Percentiles rank a stretch among this genome's conserved stretches.
Conservation (phyloP, 2,797 vertebrate species). For the Yasuhikotakia modesta region DNA sequence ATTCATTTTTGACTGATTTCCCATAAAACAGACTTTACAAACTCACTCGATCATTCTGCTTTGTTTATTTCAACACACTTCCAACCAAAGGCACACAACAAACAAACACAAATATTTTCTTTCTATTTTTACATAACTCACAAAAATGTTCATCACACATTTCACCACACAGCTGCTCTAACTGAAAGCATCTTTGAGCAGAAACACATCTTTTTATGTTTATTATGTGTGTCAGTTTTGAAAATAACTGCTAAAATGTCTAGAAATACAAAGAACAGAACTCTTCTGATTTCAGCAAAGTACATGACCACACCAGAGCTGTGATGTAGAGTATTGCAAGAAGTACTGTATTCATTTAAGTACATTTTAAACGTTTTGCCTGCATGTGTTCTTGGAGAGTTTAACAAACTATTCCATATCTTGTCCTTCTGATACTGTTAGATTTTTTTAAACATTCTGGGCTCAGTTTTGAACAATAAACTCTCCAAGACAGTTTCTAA, state of each 20-base stretch:
- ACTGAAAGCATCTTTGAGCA: constrained; percentile 37
- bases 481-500: too few species aligned
- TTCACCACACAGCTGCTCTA: not conserved
- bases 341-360: too few species aligned
- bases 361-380: too few species aligned
- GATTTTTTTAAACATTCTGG: too few species aligned
- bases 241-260: not conserved
- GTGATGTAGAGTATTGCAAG: not conserved
- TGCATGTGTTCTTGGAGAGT: too few species aligned
- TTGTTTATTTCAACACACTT: not conserved
- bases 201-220: constrained; percentile 1
- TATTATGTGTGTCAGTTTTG: not conserved
- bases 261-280: too few species aligned
- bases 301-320: not conserved
- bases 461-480: too few species aligned
- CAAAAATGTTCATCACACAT: not conserved
- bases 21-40: not conserved
- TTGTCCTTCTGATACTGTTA: too few species aligned
- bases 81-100: not conserved
- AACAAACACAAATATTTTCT: constrained; percentile 1
- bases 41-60: not conserved
- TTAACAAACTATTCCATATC: too few species aligned
- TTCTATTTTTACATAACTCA: not conserved
- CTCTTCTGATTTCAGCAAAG: not conserved
- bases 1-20: not conserved